phyloP scores from a whole-genome alignment of 2,113 vertebrate species.

The Todiramphus saurophagus region DNA sequence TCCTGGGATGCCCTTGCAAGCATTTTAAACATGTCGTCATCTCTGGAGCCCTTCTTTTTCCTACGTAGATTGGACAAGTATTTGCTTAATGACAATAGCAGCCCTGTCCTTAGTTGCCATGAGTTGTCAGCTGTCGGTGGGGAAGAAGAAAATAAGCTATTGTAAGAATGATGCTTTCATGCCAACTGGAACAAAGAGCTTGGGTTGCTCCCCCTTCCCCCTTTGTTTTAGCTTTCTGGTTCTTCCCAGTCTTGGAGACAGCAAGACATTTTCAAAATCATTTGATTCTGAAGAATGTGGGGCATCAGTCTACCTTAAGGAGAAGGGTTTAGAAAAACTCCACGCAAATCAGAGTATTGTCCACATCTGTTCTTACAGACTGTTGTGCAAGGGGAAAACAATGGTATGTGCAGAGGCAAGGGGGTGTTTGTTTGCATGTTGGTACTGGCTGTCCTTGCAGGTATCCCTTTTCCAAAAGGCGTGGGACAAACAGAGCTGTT shows the following conservation, averaged over 20 bases:
- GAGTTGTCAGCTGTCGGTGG: slow-evolving; percentile 64
- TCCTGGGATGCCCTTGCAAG: slow-evolving; percentile 46
- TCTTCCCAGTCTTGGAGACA: slow-evolving; percentile 43
- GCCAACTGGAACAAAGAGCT: slow-evolving; percentile 66
- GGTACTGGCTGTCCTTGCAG: background rate
- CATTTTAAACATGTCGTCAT: slow-evolving; percentile 56
- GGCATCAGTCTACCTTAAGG: background rate
- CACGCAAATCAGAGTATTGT: background rate
- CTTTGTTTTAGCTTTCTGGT: slow-evolving; percentile 60
- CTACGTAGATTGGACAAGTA: slow-evolving; percentile 54
- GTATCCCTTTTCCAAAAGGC: background rate
- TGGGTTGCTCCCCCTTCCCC: slow-evolving; percentile 34
- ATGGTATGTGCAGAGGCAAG: background rate
- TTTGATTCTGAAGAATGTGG: slow-evolving; percentile 3
- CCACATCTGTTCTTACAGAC: background rate
- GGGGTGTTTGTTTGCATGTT: background rate
- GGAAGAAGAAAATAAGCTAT: slow-evolving; percentile 58
- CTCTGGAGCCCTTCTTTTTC: slow-evolving; percentile 50
- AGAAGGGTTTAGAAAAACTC: background rate
- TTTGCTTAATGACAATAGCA: slow-evolving; percentile 65
- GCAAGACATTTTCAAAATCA: background rate
- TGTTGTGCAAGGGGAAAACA: background rate
- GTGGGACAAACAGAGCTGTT: background rate
- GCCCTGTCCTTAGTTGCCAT: slow-evolving; percentile 65
- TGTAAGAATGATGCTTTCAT: slow-evolving; percentile 57